These are phyloP conservation scores for Alectura lathami DNA, from an alignment of 2,113 vertebrate species.

Conservation along the genomic window DNA sequence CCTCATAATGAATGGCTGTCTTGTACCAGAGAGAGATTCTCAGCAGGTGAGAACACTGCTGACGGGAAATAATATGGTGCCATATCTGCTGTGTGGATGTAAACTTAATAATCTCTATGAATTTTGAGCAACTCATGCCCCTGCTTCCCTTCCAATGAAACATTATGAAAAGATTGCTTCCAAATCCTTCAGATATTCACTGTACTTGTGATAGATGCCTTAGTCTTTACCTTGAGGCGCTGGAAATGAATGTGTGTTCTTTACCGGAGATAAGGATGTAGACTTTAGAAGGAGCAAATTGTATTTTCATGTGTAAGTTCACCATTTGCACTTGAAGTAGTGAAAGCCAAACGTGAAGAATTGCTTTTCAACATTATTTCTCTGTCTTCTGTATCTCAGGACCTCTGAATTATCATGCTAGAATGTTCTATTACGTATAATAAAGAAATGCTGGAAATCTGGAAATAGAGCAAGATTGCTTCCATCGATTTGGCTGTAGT, in stretches of 20 bases:
- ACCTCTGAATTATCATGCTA: conserved; percentile 52
- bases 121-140: conserved; percentile 73
- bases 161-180: conserved; percentile 74
- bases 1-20: conserved; percentile 45
- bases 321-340: conserved; percentile 66
- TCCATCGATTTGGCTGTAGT: conserved; percentile 16
- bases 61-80: conserved; percentile 21
- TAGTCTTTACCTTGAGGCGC: conserved; percentile 65
- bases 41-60: conserved; percentile 15
- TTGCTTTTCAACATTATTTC: conserved; percentile 69
- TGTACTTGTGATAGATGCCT: conserved; percentile 67
- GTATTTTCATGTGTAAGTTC: conserved; percentile 74
- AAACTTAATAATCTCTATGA: conserved; percentile 77
- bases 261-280: conserved; percentile 69
- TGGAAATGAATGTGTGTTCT: conserved; percentile 63
- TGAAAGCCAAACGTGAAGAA: conserved; percentile 69
- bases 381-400: conserved; percentile 34
- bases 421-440: conserved; percentile 44
- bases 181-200: conserved; percentile 68
- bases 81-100: conserved; percentile 50
- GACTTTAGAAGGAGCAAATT: conserved; percentile 71
- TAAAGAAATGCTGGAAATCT: conserved; percentile 53
- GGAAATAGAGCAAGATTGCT: conserved; percentile 7
- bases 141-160: conserved; percentile 63
- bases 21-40: conserved; percentile 47